These are phyloP conservation scores for Drosophila virilis DNA, from an alignment of 1,140 invertebrate genomes.

Conservation along the genomic window DNA sequence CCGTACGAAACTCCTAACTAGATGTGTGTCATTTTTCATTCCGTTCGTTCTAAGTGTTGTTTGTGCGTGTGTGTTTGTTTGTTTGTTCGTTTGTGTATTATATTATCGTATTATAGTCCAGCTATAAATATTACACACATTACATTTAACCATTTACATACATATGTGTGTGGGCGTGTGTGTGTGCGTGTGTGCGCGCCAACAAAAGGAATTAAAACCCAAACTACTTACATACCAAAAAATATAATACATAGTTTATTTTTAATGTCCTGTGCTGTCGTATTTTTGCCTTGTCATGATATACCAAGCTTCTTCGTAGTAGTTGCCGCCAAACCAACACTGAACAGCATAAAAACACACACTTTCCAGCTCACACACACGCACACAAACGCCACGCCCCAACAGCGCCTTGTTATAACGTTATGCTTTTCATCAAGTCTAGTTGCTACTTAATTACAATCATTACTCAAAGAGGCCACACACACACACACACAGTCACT, in stretches of 20 bases:
- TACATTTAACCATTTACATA: constrained; percentile 22
- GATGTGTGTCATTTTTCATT: constrained; percentile 71
- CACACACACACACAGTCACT: constrained; percentile 33
- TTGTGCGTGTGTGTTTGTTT: constrained; percentile 53
- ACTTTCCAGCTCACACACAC: background rate
- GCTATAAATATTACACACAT: constrained; percentile 50
- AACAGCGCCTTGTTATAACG: constrained; percentile 61
- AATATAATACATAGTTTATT: constrained; percentile 70
- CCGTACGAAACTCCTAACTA: constrained; percentile 54
- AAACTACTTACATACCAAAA: constrained; percentile 48
- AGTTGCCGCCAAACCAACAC: constrained; percentile 37
- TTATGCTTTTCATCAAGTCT: constrained; percentile 78
- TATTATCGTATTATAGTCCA: constrained; percentile 47
- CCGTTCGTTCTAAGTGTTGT: constrained; percentile 61
- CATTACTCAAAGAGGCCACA: constrained; percentile 75
- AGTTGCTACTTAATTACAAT: constrained; percentile 81
- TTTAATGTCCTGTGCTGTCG: constrained; percentile 61
- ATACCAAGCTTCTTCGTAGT: constrained; percentile 67
- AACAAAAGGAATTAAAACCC: constrained; percentile 33
- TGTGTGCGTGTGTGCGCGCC: constrained; percentile 29
- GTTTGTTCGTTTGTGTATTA: constrained; percentile 37
- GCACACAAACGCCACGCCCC: constrained; percentile 39
- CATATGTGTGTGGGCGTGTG: constrained; percentile 35
- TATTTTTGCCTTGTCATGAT: constrained; percentile 79
- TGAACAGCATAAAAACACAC: constrained; percentile 34